Conservation (phyloP, 2,888 invertebrate species). For the Tromatobia lineatoria region DNA sequence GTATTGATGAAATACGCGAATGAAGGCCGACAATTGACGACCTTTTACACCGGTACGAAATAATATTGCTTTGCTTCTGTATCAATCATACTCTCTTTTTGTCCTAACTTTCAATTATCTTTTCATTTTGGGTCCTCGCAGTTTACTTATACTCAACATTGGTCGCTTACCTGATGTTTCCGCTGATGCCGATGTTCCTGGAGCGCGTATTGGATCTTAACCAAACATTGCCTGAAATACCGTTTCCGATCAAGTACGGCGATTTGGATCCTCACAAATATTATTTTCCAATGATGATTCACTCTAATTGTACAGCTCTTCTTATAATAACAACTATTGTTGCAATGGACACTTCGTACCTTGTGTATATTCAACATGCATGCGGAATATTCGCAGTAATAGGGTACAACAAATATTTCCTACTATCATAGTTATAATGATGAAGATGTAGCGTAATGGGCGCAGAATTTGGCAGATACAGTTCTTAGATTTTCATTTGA, state of each 20-base stretch:
- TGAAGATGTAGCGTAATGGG: too few species aligned
- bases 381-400: slow-evolving; percentile 52
- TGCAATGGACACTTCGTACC: slow-evolving; percentile 55
- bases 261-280: slow-evolving; percentile 43
- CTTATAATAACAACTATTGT: slow-evolving; percentile 49
- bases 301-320: slow-evolving; percentile 34
- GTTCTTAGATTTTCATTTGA: neutral
- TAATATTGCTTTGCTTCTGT: too few species aligned
- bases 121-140: slow-evolving; percentile 1
- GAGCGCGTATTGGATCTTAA: slow-evolving; percentile 56
- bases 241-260: slow-evolving; percentile 50
- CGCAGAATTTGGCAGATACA: too few species aligned
- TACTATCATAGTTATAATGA: neutral
- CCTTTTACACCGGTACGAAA: slow-evolving; percentile 46
- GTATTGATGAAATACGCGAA: slow-evolving; percentile 48
- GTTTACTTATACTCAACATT: slow-evolving; percentile 62
- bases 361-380: slow-evolving; percentile 63
- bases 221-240: slow-evolving; percentile 41
- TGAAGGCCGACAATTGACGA: slow-evolving; percentile 49
- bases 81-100: neutral
- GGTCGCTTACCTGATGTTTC: slow-evolving; percentile 52
- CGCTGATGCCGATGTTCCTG: slow-evolving; percentile 50
- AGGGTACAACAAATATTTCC: neutral
- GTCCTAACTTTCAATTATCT: neutral
- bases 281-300: slow-evolving; percentile 55